Conservation (phyloP, 2,797 vertebrate genomes). For the Chelon labrosus region DNA sequence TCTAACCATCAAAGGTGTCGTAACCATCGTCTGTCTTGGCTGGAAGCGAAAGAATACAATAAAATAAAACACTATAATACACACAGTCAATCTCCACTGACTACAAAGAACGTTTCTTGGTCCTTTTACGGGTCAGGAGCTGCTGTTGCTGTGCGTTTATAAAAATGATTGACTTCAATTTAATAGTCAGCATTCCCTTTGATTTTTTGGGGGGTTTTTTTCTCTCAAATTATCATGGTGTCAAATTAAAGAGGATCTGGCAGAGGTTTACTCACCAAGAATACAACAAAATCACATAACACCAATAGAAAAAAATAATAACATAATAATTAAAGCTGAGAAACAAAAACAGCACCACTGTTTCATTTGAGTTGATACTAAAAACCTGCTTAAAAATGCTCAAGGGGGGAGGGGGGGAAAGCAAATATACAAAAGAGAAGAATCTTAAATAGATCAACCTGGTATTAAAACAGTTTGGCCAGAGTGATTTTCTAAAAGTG, state of each 20-base stretch:
- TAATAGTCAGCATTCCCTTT: conserved; percentile 7
- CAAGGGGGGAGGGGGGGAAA: neutral
- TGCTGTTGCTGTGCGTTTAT: conserved; percentile 12
- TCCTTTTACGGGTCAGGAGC: conserved; percentile 27
- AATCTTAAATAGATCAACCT: conserved; percentile 3
- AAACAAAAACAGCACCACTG: neutral
- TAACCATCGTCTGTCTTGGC: conserved; percentile 24
- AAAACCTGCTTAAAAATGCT: neutral
- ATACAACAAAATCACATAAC: neutral
- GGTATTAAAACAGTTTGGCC: neutral
- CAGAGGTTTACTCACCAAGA: conserved; percentile 8
- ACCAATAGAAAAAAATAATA: neutral
- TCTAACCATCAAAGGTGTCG: conserved; percentile 15
- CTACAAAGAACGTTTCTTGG: conserved; percentile 12
- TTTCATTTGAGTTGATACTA: conserved; percentile 11
- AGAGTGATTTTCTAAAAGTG: neutral
- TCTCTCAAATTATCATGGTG: neutral
- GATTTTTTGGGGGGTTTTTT: neutral
- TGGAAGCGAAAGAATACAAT: conserved; percentile 33
- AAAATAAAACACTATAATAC: conserved; percentile 16
- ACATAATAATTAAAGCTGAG: conserved; percentile 16
- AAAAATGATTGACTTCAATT: conserved; percentile 12
- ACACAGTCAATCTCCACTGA: neutral
- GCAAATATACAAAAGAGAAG: neutral
- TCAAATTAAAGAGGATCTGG: neutral